phyloP scores from a whole-genome alignment of 2,113 vertebrate genomes.

The Craseonycteris thonglongyai region DNA sequence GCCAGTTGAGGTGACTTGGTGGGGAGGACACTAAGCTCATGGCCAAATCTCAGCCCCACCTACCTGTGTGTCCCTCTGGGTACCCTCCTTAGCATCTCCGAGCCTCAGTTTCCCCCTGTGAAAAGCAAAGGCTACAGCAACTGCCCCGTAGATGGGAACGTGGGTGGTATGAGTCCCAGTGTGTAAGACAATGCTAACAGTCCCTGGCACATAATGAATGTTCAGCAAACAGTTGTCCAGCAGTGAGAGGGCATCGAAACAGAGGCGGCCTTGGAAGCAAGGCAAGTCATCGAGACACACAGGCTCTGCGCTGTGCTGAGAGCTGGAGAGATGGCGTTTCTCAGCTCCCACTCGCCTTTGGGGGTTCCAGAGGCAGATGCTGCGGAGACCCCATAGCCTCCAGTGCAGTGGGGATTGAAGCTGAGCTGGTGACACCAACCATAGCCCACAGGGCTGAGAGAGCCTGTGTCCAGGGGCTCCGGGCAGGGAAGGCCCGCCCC shows the following conservation, averaged over 20 bases:
- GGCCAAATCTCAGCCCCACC: not conserved
- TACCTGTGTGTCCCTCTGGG: fast-evolving
- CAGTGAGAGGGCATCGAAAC: not conserved
- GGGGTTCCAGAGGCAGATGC: not conserved
- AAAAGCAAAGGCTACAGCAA: too few species aligned
- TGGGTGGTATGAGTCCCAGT: fast-evolving
- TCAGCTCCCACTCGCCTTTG: fast-evolving
- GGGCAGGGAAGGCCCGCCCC: not conserved
- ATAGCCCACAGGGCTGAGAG: not conserved
- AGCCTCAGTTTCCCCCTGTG: not conserved
- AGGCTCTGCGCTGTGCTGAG: fast-evolving
- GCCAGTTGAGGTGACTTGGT: not conserved
- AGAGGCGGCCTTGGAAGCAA: not conserved
- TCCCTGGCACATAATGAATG: fast-evolving
- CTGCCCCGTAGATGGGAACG: fast-evolving
- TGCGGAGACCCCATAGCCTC: not conserved
- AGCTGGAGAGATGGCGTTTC: not conserved
- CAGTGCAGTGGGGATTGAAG: not conserved
- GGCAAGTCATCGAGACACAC: fast-evolving
- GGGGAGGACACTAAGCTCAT: not conserved
- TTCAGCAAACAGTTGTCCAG: fast-evolving
- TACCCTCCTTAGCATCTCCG: not conserved
- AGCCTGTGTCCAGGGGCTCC: too few species aligned
- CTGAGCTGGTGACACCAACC: not conserved
- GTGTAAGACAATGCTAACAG: fast-evolving